These are phyloP conservation scores for Drosophila hawaiiensis DNA, from an alignment of 2,888 invertebrate species.

Conservation along the genomic window DNA sequence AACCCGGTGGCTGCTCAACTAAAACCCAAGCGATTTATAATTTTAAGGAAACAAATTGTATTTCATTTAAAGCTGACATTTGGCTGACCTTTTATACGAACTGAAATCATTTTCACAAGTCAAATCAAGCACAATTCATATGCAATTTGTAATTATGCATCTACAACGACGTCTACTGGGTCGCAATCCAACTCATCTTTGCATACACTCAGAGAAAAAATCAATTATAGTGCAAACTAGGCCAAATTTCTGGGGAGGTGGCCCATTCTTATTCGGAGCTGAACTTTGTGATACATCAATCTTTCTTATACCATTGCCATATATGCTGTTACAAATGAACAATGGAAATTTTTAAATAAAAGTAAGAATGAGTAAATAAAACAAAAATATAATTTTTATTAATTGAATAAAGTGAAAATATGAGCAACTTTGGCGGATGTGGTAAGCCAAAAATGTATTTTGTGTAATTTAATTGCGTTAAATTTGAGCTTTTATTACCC, in stretches of 20 bases:
- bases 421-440: neutral
- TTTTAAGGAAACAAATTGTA: slow-evolving; percentile 59
- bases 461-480: neutral
- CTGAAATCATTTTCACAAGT: slow-evolving; percentile 34
- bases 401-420: neutral
- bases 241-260: neutral
- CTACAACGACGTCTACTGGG: slow-evolving; percentile 21
- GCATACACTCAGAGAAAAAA: slow-evolving; percentile 24
- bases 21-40: slow-evolving; percentile 35
- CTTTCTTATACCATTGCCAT: neutral
- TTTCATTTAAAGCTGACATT: slow-evolving; percentile 59
- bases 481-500: neutral
- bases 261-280: neutral
- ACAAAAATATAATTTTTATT: neutral
- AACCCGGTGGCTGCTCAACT: slow-evolving; percentile 14
- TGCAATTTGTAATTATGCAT: slow-evolving; percentile 75
- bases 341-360: neutral
- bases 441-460: neutral
- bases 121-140: slow-evolving; percentile 56
- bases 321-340: neutral
- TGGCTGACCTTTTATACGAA: slow-evolving; percentile 33
- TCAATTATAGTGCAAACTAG: neutral
- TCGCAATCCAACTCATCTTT: slow-evolving; percentile 9
- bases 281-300: neutral
- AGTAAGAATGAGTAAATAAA: neutral